Conservation (phyloP, 2,113 vertebrate genomes). For the Gila orcuttii region DNA sequence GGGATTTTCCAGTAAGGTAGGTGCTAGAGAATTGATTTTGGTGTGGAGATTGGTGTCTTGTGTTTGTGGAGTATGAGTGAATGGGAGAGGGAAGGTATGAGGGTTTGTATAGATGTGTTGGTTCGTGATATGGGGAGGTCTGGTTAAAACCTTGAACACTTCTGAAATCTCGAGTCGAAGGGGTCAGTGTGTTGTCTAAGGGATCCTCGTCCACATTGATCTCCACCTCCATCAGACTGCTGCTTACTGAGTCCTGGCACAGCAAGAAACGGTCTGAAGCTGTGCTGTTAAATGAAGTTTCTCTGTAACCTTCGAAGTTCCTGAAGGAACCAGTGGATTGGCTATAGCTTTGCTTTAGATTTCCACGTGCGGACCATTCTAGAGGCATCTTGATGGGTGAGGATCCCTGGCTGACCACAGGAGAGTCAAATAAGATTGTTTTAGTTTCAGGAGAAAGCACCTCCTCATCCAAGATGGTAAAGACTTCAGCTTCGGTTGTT, state of each 20-base stretch:
- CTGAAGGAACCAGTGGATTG: neutral
- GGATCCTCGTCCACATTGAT: constrained; percentile 79
- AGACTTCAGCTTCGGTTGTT: constrained; percentile 74
- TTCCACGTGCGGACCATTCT: constrained; percentile 46
- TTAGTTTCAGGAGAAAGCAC: constrained; percentile 71
- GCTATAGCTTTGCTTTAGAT: constrained; percentile 25
- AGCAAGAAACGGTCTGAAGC: constrained; percentile 62
- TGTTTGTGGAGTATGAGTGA: constrained; percentile 47
- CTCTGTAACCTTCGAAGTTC: constrained; percentile 52
- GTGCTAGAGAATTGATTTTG: constrained; percentile 43
- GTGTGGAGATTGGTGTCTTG: constrained; percentile 45
- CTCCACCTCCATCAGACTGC: constrained; percentile 82
- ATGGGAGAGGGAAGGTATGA: constrained; percentile 50
- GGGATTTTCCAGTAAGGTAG: constrained; percentile 45
- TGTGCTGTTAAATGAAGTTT: constrained; percentile 57
- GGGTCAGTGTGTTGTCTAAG: constrained; percentile 68
- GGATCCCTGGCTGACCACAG: constrained; percentile 52
- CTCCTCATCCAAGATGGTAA: constrained; percentile 77
- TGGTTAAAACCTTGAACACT: constrained; percentile 45
- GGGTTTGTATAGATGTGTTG: constrained; percentile 45
- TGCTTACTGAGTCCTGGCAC: constrained; percentile 71
- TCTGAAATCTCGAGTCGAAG: constrained; percentile 13
- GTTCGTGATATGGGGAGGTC: constrained; percentile 17
- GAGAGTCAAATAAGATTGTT: constrained; percentile 38
- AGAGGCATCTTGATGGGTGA: constrained; percentile 62